Conservation (phyloP, 2,888 invertebrate genomes). For the Coenonympha glycerion region DNA sequence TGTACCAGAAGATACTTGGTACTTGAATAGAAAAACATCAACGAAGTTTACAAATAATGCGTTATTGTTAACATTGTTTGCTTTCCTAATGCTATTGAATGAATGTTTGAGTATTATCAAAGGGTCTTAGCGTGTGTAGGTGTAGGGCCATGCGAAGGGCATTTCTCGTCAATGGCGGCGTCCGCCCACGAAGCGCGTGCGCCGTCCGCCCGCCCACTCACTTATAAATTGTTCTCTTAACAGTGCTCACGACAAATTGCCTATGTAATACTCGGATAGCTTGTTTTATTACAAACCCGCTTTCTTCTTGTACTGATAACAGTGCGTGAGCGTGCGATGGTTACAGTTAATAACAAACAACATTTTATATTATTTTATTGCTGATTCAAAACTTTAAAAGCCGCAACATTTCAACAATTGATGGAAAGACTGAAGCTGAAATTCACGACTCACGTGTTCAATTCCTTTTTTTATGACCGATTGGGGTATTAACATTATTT, state of each 20-base stretch:
- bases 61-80: slow-evolving; percentile 29
- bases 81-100: slow-evolving; percentile 26
- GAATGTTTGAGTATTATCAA: slow-evolving; percentile 18
- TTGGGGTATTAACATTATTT: too few relatives aligned
- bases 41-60: slow-evolving; percentile 8
- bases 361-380: too few relatives aligned
- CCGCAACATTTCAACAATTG: too few relatives aligned
- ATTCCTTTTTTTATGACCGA: too few relatives aligned
- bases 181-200: slow-evolving; percentile 57
- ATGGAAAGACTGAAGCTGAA: too few relatives aligned
- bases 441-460: too few relatives aligned
- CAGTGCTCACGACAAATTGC: slow-evolving; percentile 66
- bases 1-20: too few relatives aligned
- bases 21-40: not conserved
- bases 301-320: slow-evolving; percentile 29
- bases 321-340: slow-evolving; percentile 7
- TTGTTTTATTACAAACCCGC: slow-evolving; percentile 48
- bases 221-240: slow-evolving; percentile 62
- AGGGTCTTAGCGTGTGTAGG: slow-evolving; percentile 40
- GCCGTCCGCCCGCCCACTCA: slow-evolving; percentile 59
- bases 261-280: slow-evolving; percentile 39
- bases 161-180: slow-evolving; percentile 57
- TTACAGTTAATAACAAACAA: not conserved
- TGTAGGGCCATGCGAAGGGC: slow-evolving; percentile 40
- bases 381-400: too few relatives aligned